Evolutionary conservation across 2,888 invertebrate genomes (phyloP).

Genomic region (Drosophila silvestris): DNA sequence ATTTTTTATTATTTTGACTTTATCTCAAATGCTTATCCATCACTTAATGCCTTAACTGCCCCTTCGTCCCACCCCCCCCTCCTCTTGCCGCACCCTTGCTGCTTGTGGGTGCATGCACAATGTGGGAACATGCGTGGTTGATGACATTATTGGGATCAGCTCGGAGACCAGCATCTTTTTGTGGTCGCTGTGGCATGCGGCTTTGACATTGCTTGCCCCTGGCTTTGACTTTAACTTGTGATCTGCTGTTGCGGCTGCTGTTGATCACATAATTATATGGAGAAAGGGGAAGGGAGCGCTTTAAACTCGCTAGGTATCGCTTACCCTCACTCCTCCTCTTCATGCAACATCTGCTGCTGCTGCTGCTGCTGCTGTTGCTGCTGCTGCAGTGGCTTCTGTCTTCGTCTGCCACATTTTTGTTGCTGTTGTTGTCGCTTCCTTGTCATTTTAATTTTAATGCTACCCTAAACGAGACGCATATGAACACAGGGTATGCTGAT

Average conservation of each 20-base stretch:
- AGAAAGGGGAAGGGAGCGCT: conserved; percentile 27
- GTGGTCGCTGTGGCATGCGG: conserved; percentile 54
- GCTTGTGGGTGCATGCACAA: conserved; percentile 26
- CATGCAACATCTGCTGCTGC: conserved; percentile 56
- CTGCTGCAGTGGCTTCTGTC: conserved; percentile 30
- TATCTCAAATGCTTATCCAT: conserved; percentile 71
- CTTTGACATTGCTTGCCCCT: conserved; percentile 25
- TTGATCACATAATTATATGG: conserved; percentile 56
- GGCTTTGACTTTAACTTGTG: conserved; percentile 21
- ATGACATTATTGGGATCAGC: conserved; percentile 72
- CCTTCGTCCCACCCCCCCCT: not conserved
- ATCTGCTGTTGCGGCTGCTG: conserved; percentile 17
- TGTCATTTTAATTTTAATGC: conserved; percentile 17
- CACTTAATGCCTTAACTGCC: conserved; percentile 45
- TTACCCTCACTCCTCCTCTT: not conserved
- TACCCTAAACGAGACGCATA: conserved; percentile 9
- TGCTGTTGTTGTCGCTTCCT: conserved; percentile 11
- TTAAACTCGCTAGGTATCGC: conserved; percentile 21
- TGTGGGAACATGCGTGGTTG: conserved; percentile 65
- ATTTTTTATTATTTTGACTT: conserved; percentile 79
- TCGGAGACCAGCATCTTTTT: conserved; percentile 69
- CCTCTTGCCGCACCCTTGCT: not conserved
- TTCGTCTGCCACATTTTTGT: conserved; percentile 36
- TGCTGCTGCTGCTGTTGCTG: conserved; percentile 22
- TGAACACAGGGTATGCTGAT: conserved; percentile 2